Conservation (phyloP, 1,140 invertebrate species). For the Apis florea region DNA sequence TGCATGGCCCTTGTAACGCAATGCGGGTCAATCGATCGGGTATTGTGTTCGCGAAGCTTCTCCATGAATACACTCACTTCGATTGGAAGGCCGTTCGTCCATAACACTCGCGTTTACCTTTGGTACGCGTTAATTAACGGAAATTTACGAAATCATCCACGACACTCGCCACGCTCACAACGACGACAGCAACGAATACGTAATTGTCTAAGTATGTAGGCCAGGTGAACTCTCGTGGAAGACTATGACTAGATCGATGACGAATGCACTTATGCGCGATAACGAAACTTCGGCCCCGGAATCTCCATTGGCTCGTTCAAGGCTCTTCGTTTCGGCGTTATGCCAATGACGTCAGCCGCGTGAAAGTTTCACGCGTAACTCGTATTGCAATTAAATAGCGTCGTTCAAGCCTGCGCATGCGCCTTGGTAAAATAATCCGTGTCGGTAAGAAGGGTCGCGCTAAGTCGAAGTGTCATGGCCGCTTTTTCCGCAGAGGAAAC, state of each 20-base stretch:
- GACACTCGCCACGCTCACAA: too few relatives aligned
- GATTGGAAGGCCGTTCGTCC: not conserved
- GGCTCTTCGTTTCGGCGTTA: conserved; percentile 17
- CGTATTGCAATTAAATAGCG: conserved; percentile 23
- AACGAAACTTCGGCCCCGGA: not conserved
- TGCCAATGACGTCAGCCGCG: conserved; percentile 26
- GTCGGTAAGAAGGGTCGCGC: too few relatives aligned
- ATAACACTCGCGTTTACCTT: too few relatives aligned
- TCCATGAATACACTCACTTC: not conserved
- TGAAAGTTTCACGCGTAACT: conserved; percentile 41
- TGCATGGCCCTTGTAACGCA: conserved; percentile 42
- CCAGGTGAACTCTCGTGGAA: conserved; percentile 12
- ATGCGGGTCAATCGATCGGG: conserved; percentile 60
- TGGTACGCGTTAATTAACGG: not conserved
- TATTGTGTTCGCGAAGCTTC: conserved; percentile 13
- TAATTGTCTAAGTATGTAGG: conserved; percentile 29
- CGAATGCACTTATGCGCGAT: conserved; percentile 5
- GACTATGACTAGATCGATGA: conserved; percentile 11
- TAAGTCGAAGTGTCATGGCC: too few relatives aligned
- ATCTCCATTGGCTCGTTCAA: not conserved
- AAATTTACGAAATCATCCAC: not conserved
- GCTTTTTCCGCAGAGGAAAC: too few relatives aligned
- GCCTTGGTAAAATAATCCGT: too few relatives aligned
- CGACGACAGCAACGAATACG: conserved; percentile 8
- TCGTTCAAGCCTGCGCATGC: not conserved